Evolutionary conservation across 2,113 vertebrate species (phyloP).

Genomic region (Campylomormyrus numenius): DNA sequence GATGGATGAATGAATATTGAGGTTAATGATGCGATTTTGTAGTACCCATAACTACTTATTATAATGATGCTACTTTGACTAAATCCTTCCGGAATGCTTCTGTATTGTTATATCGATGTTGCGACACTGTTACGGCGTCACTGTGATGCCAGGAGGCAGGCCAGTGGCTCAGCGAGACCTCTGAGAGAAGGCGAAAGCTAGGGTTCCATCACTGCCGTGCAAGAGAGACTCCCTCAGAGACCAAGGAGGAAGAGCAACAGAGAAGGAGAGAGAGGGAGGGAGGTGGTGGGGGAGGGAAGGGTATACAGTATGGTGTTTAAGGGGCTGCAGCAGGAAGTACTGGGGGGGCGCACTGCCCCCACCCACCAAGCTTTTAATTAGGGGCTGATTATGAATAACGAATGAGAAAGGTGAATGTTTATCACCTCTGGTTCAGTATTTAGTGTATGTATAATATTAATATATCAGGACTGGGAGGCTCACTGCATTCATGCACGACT

Average conservation of each 20-base stretch:
- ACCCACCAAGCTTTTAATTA: slow-evolving; percentile 7
- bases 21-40: neutral
- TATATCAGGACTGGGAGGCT: neutral
- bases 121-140: neutral
- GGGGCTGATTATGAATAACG: neutral
- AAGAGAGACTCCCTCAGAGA: neutral
- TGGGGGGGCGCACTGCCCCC: neutral
- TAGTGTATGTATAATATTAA: neutral
- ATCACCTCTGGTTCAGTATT: neutral
- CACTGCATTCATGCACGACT: neutral
- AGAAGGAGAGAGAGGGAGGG: neutral
- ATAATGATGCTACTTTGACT: neutral
- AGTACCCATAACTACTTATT: neutral
- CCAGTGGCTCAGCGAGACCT: neutral
- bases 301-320: neutral
- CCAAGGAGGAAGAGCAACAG: neutral
- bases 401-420: slow-evolving; percentile 8
- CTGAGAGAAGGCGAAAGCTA: neutral
- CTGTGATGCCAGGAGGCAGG: neutral
- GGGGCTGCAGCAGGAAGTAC: neutral
- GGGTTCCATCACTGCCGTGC: neutral
- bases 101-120: neutral
- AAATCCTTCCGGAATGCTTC: neutral
- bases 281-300: neutral
- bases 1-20: neutral